Conservation (phyloP, 2,113 vertebrate species). For the Xenus cinereus region DNA sequence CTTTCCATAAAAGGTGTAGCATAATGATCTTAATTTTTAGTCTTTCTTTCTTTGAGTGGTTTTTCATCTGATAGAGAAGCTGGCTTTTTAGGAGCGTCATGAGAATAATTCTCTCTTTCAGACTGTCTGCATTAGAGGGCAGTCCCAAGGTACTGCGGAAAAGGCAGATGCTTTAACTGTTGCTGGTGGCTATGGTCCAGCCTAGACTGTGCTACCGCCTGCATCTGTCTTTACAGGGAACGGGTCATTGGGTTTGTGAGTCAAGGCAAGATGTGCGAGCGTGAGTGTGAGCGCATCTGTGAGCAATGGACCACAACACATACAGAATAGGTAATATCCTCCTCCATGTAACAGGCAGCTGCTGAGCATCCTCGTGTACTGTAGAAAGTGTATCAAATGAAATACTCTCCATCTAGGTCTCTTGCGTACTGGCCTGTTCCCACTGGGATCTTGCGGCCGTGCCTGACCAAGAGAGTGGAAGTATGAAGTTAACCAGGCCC, state of each 20-base stretch:
- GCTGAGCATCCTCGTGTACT: background rate
- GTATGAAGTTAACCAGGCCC: background rate
- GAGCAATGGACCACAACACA: background rate
- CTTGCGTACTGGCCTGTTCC: background rate
- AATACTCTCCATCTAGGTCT: background rate
- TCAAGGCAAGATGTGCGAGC: background rate
- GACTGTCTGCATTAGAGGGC: background rate
- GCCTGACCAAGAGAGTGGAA: background rate
- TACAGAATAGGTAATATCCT: background rate
- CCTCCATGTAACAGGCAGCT: background rate
- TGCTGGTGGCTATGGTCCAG: background rate
- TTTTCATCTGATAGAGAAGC: background rate
- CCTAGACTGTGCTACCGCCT: background rate
- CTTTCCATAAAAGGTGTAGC: background rate
- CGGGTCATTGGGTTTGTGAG: background rate
- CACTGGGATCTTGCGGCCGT: background rate
- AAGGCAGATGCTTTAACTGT: background rate
- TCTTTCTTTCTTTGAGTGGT: background rate
- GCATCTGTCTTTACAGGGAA: background rate
- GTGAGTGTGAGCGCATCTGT: background rate
- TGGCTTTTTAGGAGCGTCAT: background rate
- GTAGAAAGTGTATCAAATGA: background rate
- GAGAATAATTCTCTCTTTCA: background rate
- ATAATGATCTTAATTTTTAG: background rate
- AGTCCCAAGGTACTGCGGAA: background rate